phyloP scores from a whole-genome alignment of 35 echinoderm and acorn worm species.

The Chiridota heheva region DNA sequence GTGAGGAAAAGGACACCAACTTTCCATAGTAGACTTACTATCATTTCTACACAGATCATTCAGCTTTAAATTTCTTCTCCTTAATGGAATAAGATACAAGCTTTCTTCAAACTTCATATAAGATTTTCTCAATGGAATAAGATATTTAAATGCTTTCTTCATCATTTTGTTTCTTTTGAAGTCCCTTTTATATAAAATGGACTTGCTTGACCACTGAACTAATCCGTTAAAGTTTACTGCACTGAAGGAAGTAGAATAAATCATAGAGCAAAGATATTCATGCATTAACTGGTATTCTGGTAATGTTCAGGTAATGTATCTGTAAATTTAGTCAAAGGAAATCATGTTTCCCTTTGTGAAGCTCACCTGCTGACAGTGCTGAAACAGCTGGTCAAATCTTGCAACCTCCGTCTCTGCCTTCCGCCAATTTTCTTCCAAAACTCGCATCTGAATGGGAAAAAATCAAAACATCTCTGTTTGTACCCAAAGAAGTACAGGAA shows the following conservation, averaged over 20 bases:
- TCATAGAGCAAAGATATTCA: neutral
- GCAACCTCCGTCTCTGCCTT: slow-evolving; percentile 80
- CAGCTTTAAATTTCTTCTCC: neutral
- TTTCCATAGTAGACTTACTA: no score
- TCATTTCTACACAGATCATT: no score
- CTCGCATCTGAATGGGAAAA: slow-evolving; percentile 58
- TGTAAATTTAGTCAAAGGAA: neutral
- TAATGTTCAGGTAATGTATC: neutral
- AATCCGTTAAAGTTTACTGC: neutral
- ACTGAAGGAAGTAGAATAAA: neutral
- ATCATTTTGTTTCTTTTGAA: neutral
- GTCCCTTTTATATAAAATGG: slow-evolving; percentile 8
- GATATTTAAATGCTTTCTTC: no score
- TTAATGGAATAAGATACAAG: neutral
- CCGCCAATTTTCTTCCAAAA: slow-evolving; percentile 82
- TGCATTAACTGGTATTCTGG: neutral
- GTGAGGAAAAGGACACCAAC: no score
- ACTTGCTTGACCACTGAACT: slow-evolving; percentile 34
- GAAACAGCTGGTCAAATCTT: slow-evolving; percentile 72
- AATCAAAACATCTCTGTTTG: no score
- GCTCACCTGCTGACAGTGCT: slow-evolving; percentile 75
- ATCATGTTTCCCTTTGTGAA: neutral
- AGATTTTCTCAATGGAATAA: no score
- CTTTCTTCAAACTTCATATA: neutral
- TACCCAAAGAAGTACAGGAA: no score